These are phyloP conservation scores for Tympanuchus pallidicinctus DNA, from an alignment of 2,113 vertebrate genomes.

Conservation along the genomic window DNA sequence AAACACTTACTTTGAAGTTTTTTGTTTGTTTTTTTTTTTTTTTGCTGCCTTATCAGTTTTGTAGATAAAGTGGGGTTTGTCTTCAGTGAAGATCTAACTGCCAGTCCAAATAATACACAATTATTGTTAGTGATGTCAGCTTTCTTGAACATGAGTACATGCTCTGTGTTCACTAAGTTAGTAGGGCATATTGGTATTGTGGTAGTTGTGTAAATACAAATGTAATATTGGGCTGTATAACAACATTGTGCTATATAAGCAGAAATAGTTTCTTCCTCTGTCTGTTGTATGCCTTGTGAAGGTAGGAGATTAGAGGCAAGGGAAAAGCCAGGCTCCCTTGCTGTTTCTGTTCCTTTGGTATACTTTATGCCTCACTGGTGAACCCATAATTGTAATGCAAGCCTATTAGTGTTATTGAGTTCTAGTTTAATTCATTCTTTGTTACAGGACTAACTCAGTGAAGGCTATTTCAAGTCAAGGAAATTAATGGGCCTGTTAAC, in stretches of 20 bases:
- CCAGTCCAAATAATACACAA: background rate
- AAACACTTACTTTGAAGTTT: background rate
- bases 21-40: background rate
- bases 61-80: background rate
- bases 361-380: background rate
- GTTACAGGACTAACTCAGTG: background rate
- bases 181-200: background rate
- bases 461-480: slow-evolving; percentile 31
- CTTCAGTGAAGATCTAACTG: background rate
- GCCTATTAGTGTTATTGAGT: background rate
- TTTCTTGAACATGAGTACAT: background rate
- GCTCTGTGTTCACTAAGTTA: background rate
- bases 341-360: background rate
- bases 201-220: background rate
- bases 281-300: background rate
- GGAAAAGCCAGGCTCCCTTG: background rate
- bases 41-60: background rate
- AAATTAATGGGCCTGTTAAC: slow-evolving; percentile 30
- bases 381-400: background rate
- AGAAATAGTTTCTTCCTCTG: background rate
- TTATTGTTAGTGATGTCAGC: background rate
- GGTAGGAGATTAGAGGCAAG: background rate
- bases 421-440: slow-evolving; percentile 31
- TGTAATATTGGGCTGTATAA: background rate
- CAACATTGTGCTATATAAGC: background rate